Evolutionary conservation across 2,113 vertebrate species (phyloP).

Genomic region (Anas platyrhynchos): DNA sequence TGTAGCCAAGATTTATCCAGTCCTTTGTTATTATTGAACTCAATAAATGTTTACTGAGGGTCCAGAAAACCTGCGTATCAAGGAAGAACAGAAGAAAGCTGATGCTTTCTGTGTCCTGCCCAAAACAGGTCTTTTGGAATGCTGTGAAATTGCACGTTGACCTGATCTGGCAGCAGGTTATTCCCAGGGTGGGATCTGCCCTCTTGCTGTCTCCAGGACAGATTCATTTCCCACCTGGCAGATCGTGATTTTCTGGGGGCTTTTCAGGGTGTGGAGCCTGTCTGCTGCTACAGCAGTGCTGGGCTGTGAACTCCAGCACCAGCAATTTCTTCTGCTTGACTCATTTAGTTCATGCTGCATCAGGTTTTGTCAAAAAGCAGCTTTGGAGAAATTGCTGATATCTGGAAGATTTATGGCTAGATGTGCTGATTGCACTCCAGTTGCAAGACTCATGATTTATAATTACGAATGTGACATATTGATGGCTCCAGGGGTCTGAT

Average conservation of each 20-base stretch:
- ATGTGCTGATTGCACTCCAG: background rate
- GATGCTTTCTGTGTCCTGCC: background rate
- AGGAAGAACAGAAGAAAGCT: background rate
- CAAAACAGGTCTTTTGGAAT: background rate
- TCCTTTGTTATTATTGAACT: background rate
- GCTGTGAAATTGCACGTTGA: background rate
- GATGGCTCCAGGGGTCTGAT: background rate
- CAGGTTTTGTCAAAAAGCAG: background rate
- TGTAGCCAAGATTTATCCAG: background rate
- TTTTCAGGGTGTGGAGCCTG: background rate
- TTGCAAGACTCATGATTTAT: background rate
- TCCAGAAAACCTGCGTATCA: background rate
- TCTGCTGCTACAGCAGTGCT: background rate
- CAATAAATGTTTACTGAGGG: background rate
- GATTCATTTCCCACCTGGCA: background rate
- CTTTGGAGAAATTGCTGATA: background rate
- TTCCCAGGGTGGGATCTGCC: background rate
- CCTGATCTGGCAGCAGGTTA: background rate
- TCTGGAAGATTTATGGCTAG: background rate
- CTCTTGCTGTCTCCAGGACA: background rate
- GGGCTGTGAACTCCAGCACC: background rate
- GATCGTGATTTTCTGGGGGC: rapidly evolving
- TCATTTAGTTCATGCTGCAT: background rate
- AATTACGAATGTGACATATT: background rate
- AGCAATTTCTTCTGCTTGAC: background rate